Evolutionary conservation across 2,888 invertebrate genomes (phyloP).

Genomic region (Phorcus lineatus): DNA sequence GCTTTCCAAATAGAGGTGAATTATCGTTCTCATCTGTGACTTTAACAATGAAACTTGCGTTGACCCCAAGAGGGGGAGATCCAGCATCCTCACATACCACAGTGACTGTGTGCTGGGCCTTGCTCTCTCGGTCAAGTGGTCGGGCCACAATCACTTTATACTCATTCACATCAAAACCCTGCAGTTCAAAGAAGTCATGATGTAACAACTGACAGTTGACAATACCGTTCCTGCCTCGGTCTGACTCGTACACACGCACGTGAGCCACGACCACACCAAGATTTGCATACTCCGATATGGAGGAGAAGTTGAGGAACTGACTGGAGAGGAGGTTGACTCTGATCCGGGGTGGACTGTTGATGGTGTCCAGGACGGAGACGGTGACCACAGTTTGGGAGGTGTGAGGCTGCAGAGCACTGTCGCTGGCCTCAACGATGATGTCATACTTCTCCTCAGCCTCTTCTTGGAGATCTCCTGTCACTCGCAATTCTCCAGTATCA

Average conservation of each 20-base stretch:
- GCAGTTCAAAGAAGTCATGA: slow-evolving; percentile 49
- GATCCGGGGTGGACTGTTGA: slow-evolving; percentile 91
- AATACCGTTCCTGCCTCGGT: slow-evolving; percentile 62
- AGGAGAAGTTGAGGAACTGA: slow-evolving; percentile 46
- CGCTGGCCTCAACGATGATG: slow-evolving; percentile 62
- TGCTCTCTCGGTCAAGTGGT: slow-evolving; percentile 63
- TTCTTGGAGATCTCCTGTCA: slow-evolving; percentile 57
- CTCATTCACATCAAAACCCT: slow-evolving; percentile 54
- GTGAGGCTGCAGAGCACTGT: slow-evolving; percentile 55
- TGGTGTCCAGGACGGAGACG: slow-evolving; percentile 84
- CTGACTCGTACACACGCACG: slow-evolving; percentile 65
- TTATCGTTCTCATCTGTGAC: slow-evolving; percentile 72
- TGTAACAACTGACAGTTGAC: slow-evolving; percentile 51
- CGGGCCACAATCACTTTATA: slow-evolving; percentile 61
- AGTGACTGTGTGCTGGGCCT: slow-evolving; percentile 53
- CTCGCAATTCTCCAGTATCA: slow-evolving; percentile 57
- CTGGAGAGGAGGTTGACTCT: slow-evolving; percentile 44
- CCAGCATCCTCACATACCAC: slow-evolving; percentile 70
- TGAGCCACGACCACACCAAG: slow-evolving; percentile 65
- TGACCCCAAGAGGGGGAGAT: slow-evolving; percentile 55
- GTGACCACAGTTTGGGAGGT: slow-evolving; percentile 59
- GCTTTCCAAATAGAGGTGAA: slow-evolving; percentile 57
- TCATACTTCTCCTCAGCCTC: slow-evolving; percentile 54
- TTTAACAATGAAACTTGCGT: slow-evolving; percentile 58
- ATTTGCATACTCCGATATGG: slow-evolving; percentile 62